Conservation (phyloP, 1,140 invertebrate genomes). For the Neuroterus valhalla region DNA sequence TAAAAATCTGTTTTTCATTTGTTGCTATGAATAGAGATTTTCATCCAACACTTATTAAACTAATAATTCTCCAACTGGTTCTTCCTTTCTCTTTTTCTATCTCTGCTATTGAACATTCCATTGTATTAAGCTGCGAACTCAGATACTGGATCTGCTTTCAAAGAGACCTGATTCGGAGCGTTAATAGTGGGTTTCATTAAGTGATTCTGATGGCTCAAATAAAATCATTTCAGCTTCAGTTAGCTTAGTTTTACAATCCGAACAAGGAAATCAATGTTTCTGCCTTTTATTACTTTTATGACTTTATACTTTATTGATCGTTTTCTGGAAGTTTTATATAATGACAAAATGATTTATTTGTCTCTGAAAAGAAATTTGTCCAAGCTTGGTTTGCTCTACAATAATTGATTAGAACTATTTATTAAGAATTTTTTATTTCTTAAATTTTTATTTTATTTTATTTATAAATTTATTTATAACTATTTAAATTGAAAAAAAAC, state of each 20-base stretch:
- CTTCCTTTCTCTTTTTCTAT: neutral
- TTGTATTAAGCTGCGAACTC: constrained; percentile 12
- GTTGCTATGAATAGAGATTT: neutral
- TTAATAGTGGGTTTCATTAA: constrained; percentile 19
- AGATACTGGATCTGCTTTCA: constrained; percentile 12
- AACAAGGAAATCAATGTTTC: constrained; percentile 14
- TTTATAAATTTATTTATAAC: too few relatives aligned
- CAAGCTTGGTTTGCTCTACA: too few relatives aligned
- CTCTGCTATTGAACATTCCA: constrained; percentile 14
- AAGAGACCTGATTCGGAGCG: constrained; percentile 11
- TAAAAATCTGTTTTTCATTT: neutral
- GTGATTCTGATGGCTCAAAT: constrained; percentile 7
- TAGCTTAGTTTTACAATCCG: neutral
- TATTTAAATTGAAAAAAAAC: too few relatives aligned
- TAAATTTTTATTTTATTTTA: too few relatives aligned
- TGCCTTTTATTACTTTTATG: neutral
- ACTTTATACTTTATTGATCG: neutral
- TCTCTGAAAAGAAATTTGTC: too few relatives aligned
- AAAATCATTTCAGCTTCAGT: neutral
- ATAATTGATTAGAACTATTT: too few relatives aligned
- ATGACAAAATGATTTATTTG: too few relatives aligned
- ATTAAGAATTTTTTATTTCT: too few relatives aligned
- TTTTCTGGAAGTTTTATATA: too few relatives aligned
- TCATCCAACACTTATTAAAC: neutral
- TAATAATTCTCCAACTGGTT: constrained; percentile 16